These are phyloP conservation scores for Chaetophractus vellerosus DNA, from an alignment of 2,797 vertebrate genomes.

Conservation along the genomic window DNA sequence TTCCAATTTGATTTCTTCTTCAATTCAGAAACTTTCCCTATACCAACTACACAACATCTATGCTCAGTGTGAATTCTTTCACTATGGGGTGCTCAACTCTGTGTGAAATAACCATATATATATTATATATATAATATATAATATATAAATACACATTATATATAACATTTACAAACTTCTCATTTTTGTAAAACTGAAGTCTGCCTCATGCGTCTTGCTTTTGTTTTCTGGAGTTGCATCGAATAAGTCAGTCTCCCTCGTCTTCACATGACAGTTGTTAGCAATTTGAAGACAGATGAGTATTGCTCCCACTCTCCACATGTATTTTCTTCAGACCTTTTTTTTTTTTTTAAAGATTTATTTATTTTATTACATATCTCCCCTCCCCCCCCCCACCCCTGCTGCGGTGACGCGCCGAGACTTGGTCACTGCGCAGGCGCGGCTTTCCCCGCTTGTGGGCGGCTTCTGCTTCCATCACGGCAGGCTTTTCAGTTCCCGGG, in stretches of 20 bases:
- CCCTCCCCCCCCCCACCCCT: no score
- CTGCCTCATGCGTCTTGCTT: neutral
- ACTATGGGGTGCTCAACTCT: neutral
- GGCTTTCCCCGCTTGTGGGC: no score
- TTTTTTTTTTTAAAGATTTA: no score
- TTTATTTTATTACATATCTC: no score
- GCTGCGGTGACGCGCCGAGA: no score
- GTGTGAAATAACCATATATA: neutral
- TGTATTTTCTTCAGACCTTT: accelerated
- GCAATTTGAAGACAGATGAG: neutral
- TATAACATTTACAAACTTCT: neutral
- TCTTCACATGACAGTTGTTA: accelerated
- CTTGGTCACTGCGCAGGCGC: no score
- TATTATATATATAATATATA: neutral
- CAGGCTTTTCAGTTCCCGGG: no score
- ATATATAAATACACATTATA: no score
- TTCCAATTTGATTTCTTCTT: neutral
- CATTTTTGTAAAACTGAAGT: neutral
- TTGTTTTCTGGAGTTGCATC: neutral
- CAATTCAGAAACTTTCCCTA: neutral
- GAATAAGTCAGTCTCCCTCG: neutral
- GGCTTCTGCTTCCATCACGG: no score
- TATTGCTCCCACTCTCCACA: accelerated
- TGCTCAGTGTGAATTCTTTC: neutral
- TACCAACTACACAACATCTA: neutral